A percentile compares a stretch with the other conserved stretches of the same genome.
Conservation (phyloP, 2,113 vertebrate species). For the Muntiacus muntjak region DNA sequence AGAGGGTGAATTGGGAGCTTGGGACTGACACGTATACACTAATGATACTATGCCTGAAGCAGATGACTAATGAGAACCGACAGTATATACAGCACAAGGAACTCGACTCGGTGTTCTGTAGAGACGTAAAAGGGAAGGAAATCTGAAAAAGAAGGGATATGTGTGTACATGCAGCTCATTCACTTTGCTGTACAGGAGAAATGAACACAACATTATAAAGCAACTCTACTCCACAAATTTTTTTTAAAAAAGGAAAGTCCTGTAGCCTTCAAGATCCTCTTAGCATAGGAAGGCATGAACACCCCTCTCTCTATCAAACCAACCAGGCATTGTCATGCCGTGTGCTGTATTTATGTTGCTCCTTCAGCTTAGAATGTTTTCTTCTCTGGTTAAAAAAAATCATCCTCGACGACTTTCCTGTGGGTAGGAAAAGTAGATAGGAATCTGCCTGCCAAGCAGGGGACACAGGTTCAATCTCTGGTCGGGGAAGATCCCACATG, state of each 20-base stretch:
- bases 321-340: not conserved
- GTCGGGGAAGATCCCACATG: not conserved
- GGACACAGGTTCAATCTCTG: not conserved
- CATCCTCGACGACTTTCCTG: not conserved
- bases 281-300: not conserved
- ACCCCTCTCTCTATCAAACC: not conserved
- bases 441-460: not conserved
- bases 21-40: accelerated
- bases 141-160: not conserved
- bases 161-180: not conserved
- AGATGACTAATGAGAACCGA: not conserved
- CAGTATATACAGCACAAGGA: not conserved
- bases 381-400: not conserved
- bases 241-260: not conserved
- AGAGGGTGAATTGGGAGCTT: not conserved
- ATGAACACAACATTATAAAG: not conserved
- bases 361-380: not conserved
- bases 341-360: not conserved
- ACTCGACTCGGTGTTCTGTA: not conserved
- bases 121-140: not conserved
- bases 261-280: not conserved
- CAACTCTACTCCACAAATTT: not conserved
- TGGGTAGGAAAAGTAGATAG: not conserved
- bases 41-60: not conserved
- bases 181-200: not conserved